phyloP scores from a whole-genome alignment of 2,113 vertebrate species.

The Sturnira hondurensis region DNA sequence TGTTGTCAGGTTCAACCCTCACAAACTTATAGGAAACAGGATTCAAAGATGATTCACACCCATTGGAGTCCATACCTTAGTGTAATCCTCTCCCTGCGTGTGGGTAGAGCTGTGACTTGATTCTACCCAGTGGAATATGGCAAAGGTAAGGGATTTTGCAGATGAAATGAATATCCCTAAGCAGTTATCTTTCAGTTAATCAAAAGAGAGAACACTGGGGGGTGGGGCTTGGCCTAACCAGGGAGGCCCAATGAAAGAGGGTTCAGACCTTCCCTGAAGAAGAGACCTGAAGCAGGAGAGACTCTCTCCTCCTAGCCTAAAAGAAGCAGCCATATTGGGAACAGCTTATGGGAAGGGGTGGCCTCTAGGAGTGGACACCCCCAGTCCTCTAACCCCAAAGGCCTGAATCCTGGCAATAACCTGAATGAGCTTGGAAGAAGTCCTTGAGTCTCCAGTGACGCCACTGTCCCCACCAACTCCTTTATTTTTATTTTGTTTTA shows the following conservation, averaged over 20 bases:
- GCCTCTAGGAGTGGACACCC: neutral
- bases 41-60: neutral
- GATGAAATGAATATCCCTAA: neutral
- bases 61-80: neutral
- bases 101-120: neutral
- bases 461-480: neutral
- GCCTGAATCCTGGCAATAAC: neutral
- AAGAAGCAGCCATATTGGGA: neutral
- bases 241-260: neutral
- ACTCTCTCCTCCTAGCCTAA: neutral
- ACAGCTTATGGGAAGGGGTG: neutral
- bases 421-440: neutral
- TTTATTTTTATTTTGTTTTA: no score
- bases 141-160: conserved; percentile 18
- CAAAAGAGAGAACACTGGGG: neutral
- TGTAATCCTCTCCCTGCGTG: neutral
- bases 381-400: neutral
- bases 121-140: neutral
- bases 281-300: neutral
- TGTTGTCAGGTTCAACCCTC: neutral
- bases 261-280: neutral
- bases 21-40: neutral
- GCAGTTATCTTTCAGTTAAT: neutral
- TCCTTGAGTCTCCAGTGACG: neutral
- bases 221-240: neutral